Evolutionary conservation across 2,113 vertebrate genomes (phyloP).

Genomic region (Ahaetulla prasina): DNA sequence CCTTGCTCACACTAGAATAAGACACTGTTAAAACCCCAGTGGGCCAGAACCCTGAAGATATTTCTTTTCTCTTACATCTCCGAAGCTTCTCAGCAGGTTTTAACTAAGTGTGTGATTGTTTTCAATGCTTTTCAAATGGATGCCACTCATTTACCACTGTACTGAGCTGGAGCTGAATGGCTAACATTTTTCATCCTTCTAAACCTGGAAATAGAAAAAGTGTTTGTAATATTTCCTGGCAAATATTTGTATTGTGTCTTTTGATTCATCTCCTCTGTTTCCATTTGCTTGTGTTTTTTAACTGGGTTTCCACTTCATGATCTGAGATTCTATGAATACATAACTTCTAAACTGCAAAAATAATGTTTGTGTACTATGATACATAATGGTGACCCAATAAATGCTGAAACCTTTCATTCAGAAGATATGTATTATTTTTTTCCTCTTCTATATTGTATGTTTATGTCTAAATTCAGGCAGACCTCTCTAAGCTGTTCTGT

Average conservation of each 20-base stretch:
- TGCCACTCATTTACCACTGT: slow-evolving; percentile 32
- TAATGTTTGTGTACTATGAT: neutral
- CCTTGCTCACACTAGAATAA: neutral
- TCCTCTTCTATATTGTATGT: neutral
- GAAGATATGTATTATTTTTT: neutral
- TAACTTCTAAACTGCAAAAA: neutral
- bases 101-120: slow-evolving; percentile 25
- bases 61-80: slow-evolving; percentile 15
- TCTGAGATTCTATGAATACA: slow-evolving; percentile 11
- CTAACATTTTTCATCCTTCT: slow-evolving; percentile 46
- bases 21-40: neutral
- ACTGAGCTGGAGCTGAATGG: slow-evolving; percentile 44
- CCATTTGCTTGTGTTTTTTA: neutral
- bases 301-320: neutral
- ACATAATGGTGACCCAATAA: neutral
- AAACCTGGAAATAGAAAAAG: slow-evolving; percentile 24
- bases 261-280: neutral
- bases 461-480: neutral
- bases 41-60: slow-evolving; percentile 36
- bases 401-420: neutral
- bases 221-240: slow-evolving; percentile 26
- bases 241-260: neutral
- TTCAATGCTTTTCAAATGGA: slow-evolving; percentile 45
- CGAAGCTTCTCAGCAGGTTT: slow-evolving; percentile 26
- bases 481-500: neutral